A percentile compares a stretch with the other conserved stretches of the same genome.
These are phyloP conservation scores for Paedocypris sp. DNA, from an alignment of 2,113 vertebrate genomes.

Conservation along the genomic window DNA sequence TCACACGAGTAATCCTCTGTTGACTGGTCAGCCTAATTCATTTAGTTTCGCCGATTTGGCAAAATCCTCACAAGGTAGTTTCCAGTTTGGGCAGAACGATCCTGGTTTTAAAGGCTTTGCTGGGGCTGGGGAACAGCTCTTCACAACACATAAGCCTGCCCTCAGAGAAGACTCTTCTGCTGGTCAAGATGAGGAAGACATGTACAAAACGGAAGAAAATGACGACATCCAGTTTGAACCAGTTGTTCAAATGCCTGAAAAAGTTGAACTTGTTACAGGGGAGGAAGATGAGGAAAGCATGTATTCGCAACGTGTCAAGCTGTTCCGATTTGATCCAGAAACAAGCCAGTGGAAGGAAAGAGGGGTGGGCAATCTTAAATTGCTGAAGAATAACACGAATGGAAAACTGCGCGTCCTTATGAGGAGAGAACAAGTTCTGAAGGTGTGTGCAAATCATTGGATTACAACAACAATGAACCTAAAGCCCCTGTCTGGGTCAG, in stretches of 20 bases:
- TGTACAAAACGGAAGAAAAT: slow-evolving; percentile 88
- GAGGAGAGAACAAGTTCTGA: slow-evolving; percentile 92
- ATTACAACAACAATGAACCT: slow-evolving; percentile 97
- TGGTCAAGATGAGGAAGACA: slow-evolving; percentile 74
- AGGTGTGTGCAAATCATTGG: slow-evolving; percentile 97
- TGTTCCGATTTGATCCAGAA: slow-evolving; percentile 85
- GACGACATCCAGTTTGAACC: slow-evolving; percentile 97
- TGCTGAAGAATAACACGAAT: slow-evolving; percentile 83
- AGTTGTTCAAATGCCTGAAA: slow-evolving; percentile 92
- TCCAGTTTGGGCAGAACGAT: slow-evolving; percentile 76
- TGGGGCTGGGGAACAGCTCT: slow-evolving; percentile 74
- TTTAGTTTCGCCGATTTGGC: slow-evolving; percentile 88
- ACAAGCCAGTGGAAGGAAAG: slow-evolving; percentile 94
- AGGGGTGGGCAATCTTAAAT: slow-evolving; percentile 84
- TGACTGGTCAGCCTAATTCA: slow-evolving; percentile 60
- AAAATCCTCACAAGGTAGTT: slow-evolving; percentile 60
- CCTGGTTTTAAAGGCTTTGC: slow-evolving; percentile 81
- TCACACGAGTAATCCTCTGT: slow-evolving; percentile 55
- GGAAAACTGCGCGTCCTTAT: slow-evolving; percentile 87
- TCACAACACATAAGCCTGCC: slow-evolving; percentile 55
- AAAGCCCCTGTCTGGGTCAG: slow-evolving; percentile 85
- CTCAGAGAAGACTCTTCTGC: slow-evolving; percentile 51
- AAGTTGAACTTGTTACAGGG: slow-evolving; percentile 87
- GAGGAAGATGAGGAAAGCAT: slow-evolving; percentile 89
- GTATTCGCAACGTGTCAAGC: slow-evolving; percentile 84